Base-by-base conservation (phyloP, 2,888 invertebrate species). In the Scrobipalpa atriplicella region DNA sequence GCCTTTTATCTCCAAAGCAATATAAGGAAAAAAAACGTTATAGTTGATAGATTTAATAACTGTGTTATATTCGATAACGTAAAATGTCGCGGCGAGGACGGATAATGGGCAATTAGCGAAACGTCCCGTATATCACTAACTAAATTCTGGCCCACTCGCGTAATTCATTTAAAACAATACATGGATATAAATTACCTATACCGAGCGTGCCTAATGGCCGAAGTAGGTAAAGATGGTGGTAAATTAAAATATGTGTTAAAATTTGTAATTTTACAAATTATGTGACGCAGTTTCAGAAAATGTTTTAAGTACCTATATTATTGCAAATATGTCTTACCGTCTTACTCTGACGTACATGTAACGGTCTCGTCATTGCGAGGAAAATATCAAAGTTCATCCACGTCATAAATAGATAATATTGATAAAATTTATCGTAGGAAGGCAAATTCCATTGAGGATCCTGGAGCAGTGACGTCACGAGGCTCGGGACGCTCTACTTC, bases 381-480 rank as follows among this genome's bases (percentile, higher is more conserved):
- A 47, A 47, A 47, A 47, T 47, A 47, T 47, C 47, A 47, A 47
- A 47, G n/a, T 5, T 47, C 47, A n/a, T 47, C 47, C 47, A 47
- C 47, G 47, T 16, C 5, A 1, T n/a, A 47, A 47, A 16, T 47
- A 47, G 47, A 16, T 16, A n/a, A n/a, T 43, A 47, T 47, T 47
- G 43, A 13, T 13, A 43, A 43, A 43, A 43, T 43, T 2, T 47
- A 47, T 47, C 47, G 47, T 47, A 47, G 47, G 47, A 47, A 47
- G 47, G 47, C 47, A 16, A 47, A 47, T 47, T 47, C 47, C 47
- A 47, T 47, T 47, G 47, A 47, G 47, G 47, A 47, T 47, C 47
- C n/a, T 6, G 47, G n/a, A 47, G n/a, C 18, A 9, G 61, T 61
- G 41, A 63, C 62, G 36, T 47, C 62, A 63, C 47, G 62, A 18